Evolutionary conservation across 1,140 invertebrate genomes (phyloP), one percentile per base, ranked within the genome.

Genomic region (Propsilocerus akamusi): DNA sequence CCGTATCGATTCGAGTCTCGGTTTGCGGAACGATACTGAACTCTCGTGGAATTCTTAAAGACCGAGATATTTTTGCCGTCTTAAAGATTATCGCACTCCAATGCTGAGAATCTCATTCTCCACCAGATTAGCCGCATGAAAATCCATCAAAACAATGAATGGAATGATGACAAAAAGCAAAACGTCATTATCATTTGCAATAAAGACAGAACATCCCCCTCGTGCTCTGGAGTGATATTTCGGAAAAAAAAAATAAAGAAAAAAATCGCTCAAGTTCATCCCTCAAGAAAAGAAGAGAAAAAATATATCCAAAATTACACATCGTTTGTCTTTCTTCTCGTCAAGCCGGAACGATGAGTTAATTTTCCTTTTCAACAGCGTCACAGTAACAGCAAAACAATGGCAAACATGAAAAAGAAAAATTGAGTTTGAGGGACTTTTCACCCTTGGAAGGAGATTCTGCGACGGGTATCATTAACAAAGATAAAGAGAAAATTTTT

Each of bases 181-280:
- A 41, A 41, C 22, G 17, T 41, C 34, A 41, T 41, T 41, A 41
- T 41, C 34, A 41, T 41, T 41, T 41, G 34, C 34, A 41, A 41
- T 41, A 17, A 41, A 41, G 8, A 20, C 17, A 41, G n/a, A 30
- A 41, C 34, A 41, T 20, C 34, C 34, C 22, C 34, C 34, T n/a
- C 22, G 17, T 20, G 14, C 34, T 41, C 34, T 8, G 22, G 22
- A 41, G 22, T 41, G 17, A 41, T 41, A 41, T 41, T 41, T 14
- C 22, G 17, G 22, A 20, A 41, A 41, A 30, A 30, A 30, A 41
- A 41, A 41, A n/a, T n/a, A n/a, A n/a, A n/a, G n/a, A n/a, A n/a
- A n/a, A n/a, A n/a, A n/a, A n/a, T n/a, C n/a, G n/a, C 34, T 41
- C 34, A 41, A 41, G n/a, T 41, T 41, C 34, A 41, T 41, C 34